Base-by-base conservation (phyloP, 1,140 invertebrate genomes). In the Hyles euphorbiae region DNA sequence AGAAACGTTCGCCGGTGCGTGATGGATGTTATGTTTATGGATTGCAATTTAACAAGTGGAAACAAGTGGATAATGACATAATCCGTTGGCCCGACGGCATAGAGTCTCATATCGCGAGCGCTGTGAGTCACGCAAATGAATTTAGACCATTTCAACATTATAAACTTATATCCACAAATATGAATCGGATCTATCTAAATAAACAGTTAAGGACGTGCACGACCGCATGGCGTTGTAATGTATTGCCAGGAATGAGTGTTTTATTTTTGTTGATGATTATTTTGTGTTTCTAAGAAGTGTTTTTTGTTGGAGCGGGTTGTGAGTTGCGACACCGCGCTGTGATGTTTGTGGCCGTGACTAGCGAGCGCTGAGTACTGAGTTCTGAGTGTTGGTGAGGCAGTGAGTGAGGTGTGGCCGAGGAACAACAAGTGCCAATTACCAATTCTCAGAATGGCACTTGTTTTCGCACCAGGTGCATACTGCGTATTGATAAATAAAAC, bases 11-110 rank as follows among this genome's bases (percentile, higher is more conserved):
- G 49, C 34, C 32, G 50, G 51, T 61, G 56, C 58, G 58, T 63
- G 65, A 62, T 66, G 56, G 44, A 9, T 22, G 22, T 9, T 50
- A 34, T 34, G 10, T 34, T 12, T 58, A 63, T 66, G 59, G 53
- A 63, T 60, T 64, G 61, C 65, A 70, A 67, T 67, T 65, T 67
- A 67, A 62, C 73, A 74, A 70, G 68, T 78, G 62, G 46, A 48
- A 71, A 72, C 73, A 79, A 78, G 68, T 76, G 68, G 68, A 70
- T 74, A 78, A 81, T 79, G 78, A 83, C 73, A 81, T 83, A 83
- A 83, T 81, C 67, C 69, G 63, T 64, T 66, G 64, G 60, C 43
- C 54, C 22, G 68, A 43, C 68, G 49, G 60, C 65, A 61, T 68
- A 72, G 67, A 69, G 67, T 72, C 60, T 67, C 66, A 68, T 75